These are phyloP conservation scores for Nomada goodeniana DNA, from an alignment of 2,888 invertebrate genomes.

Conservation along the genomic window DNA sequence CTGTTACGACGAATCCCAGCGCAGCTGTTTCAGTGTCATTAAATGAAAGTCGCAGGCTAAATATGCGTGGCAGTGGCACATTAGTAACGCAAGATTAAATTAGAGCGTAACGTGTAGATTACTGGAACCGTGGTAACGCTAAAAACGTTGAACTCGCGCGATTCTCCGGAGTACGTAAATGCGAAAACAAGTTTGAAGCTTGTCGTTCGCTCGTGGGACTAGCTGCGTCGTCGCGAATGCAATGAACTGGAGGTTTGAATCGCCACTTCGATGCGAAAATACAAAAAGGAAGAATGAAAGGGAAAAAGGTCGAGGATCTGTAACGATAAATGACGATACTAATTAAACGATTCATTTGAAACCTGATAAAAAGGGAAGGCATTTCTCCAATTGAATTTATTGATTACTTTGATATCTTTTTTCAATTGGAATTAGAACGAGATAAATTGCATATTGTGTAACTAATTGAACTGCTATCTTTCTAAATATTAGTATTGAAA, in stretches of 20 bases:
- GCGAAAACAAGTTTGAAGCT: slow-evolving; percentile 23
- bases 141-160: slow-evolving; percentile 21
- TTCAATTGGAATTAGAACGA: too few relatives aligned
- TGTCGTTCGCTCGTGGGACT: not conserved
- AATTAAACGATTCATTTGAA: not conserved
- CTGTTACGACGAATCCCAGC: too few relatives aligned
- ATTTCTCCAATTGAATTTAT: too few relatives aligned
- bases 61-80: not conserved
- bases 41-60: not conserved
- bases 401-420: too few relatives aligned
- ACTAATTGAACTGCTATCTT: too few relatives aligned
- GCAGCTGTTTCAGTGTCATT: not conserved
- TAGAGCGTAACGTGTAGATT: not conserved
- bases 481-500: too few relatives aligned
- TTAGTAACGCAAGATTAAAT: slow-evolving; percentile 7
- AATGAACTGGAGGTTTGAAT: not conserved
- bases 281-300: not conserved
- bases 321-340: not conserved
- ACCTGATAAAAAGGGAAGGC: not conserved
- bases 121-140: slow-evolving; percentile 13
- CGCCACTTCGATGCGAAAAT: not conserved
- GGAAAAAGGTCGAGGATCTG: not conserved
- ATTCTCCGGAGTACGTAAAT: slow-evolving; percentile 6
- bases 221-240: not conserved
- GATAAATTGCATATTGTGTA: too few relatives aligned